Percentiles rank a stretch among this genome's conserved stretches.
Conservation (phyloP, 2,797 vertebrate genomes). For the Phylloscopus collybita region DNA sequence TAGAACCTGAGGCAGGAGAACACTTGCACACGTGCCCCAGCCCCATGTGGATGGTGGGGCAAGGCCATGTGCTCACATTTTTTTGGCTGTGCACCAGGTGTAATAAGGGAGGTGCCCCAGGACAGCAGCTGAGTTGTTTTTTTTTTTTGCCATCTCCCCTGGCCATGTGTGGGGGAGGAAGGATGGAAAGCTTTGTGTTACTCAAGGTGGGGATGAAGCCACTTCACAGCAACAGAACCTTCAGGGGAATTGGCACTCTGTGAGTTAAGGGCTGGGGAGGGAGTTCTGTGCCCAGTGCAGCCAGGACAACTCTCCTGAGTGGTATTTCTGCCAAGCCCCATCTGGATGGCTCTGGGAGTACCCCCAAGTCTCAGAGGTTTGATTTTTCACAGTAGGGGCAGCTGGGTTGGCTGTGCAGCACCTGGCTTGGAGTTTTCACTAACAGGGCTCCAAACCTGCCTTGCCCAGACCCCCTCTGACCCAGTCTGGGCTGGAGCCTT, state of each 20-base stretch:
- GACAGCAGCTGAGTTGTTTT: not conserved
- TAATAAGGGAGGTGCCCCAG: not conserved
- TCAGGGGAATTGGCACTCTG: not conserved
- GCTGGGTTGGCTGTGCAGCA: not conserved
- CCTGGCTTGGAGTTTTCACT: not conserved
- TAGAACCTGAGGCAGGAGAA: not conserved
- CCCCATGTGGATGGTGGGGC: not conserved
- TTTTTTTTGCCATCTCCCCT: not conserved
- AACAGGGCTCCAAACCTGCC: not conserved
- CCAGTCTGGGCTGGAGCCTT: not conserved
- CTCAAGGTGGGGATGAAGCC: not conserved
- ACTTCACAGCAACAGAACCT: not conserved
- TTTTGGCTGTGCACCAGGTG: not conserved
- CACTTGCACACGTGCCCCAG: not conserved
- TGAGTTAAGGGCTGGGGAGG: not conserved
- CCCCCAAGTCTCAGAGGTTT: not conserved
- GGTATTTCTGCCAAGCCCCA: not conserved
- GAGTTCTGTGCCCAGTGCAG: not conserved
- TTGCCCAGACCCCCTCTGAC: not conserved
- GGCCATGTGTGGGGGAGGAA: not conserved
- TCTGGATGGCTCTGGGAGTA: not conserved
- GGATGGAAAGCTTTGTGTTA: not conserved
- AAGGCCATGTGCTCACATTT: not conserved
- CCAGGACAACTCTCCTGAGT: not conserved
- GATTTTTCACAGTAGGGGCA: not conserved